Conservation (phyloP, 2,113 vertebrate genomes). For the Deroptyus accipitrinus region DNA sequence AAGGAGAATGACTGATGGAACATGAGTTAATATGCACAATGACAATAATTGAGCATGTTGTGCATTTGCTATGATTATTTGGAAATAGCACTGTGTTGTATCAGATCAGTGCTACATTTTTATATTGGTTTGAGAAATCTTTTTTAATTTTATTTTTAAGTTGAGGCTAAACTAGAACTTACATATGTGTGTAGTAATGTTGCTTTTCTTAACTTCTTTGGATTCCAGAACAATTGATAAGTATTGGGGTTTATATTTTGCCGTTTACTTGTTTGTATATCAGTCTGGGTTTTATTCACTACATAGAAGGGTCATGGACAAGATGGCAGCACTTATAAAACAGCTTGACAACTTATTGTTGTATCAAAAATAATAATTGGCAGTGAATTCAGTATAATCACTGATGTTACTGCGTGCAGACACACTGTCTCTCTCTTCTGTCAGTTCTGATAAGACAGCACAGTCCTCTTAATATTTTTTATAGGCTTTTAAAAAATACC, state of each 20-base stretch:
- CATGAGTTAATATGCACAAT: not conserved
- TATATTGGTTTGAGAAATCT: not conserved
- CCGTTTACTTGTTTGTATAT: not conserved
- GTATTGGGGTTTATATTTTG: not conserved
- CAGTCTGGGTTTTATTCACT: not conserved
- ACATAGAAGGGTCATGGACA: not conserved
- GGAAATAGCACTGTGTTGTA: not conserved
- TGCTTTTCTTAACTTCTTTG: not conserved
- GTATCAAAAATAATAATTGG: not conserved
- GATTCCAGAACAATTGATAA: not conserved
- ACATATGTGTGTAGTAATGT: not conserved
- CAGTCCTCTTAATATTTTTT: not conserved
- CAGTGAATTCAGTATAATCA: not conserved
- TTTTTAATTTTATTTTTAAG: not conserved
- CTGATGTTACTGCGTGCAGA: not conserved
- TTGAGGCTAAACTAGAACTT: not conserved
- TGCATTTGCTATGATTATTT: not conserved
- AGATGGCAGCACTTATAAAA: not conserved
- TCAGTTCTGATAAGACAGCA: not conserved
- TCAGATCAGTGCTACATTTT: not conserved
- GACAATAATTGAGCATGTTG: not conserved
- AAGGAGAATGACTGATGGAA: not conserved
- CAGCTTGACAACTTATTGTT: not conserved
- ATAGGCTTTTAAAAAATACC: not conserved
- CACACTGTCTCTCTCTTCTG: not conserved